These are phyloP conservation scores for Actinostola sp. DNA, from an alignment of 92 coral and sea anemone genomes.

Conservation along the genomic window DNA sequence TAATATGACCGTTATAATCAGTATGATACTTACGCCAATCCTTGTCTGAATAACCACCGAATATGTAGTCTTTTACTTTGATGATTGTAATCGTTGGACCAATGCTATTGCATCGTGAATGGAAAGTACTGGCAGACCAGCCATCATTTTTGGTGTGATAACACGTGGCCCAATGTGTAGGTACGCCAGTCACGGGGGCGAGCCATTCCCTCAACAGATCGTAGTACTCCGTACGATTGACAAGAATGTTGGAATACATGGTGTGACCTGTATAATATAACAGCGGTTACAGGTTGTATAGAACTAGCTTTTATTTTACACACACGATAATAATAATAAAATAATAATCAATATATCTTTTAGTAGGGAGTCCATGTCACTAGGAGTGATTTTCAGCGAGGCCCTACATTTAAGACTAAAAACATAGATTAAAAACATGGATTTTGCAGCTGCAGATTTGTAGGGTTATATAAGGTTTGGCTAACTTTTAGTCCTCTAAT, in stretches of 20 bases:
- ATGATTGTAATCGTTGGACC: conserved; percentile 68
- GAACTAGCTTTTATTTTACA: too few relatives aligned
- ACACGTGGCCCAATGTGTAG: conserved; percentile 64
- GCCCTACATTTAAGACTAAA: too few relatives aligned
- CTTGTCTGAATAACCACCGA: conserved; percentile 77
- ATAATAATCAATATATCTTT: too few relatives aligned
- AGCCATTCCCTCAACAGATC: conserved; percentile 72
- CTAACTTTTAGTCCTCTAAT: too few relatives aligned
- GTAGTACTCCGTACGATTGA: conserved; percentile 45
- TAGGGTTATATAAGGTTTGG: too few relatives aligned
- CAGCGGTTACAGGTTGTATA: neutral
- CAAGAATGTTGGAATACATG: conserved; percentile 52
- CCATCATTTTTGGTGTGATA: conserved; percentile 63
- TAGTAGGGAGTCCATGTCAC: too few relatives aligned
- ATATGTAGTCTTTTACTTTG: conserved; percentile 58
- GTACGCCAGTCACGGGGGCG: conserved; percentile 54
- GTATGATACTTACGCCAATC: conserved; percentile 76
- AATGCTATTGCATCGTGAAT: conserved; percentile 52
- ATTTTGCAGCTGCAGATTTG: too few relatives aligned
- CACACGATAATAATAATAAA: too few relatives aligned
- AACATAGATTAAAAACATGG: too few relatives aligned
- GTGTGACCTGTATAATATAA: conserved; percentile 36
- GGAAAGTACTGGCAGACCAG: conserved; percentile 70
- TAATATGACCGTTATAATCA: too few relatives aligned
- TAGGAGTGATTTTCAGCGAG: too few relatives aligned